These are phyloP conservation scores for Actinia equina DNA, from an alignment of 64 coral and sea anemone genomes.

Conservation along the genomic window DNA sequence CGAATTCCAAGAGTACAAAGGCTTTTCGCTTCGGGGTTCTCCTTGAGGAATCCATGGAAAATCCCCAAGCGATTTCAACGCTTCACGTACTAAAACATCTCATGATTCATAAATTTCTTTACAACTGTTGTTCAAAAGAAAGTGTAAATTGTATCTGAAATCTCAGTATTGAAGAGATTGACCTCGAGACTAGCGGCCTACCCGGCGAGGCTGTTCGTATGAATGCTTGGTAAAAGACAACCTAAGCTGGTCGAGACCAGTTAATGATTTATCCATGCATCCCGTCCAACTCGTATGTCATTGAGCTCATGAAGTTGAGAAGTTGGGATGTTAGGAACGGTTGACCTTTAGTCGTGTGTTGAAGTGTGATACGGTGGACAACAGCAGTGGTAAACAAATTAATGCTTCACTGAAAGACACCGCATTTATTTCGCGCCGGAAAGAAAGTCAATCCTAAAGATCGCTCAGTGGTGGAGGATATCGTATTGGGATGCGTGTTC, in stretches of 20 bases:
- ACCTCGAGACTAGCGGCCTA: background rate
- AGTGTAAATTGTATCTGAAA: background rate
- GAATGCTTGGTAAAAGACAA: background rate
- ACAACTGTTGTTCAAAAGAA: background rate
- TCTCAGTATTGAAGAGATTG: background rate
- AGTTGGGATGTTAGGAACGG: slow-evolving; percentile 10
- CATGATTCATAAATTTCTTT: background rate
- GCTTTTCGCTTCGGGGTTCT: background rate
- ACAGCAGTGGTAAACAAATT: background rate
- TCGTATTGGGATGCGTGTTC: background rate
- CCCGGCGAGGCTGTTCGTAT: background rate
- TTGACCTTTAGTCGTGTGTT: slow-evolving; percentile 26
- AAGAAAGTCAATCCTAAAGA: slow-evolving; percentile 3
- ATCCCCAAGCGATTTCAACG: background rate
- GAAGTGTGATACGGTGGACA: slow-evolving; percentile 20
- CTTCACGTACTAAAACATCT: background rate
- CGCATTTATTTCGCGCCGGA: slow-evolving; percentile 14
- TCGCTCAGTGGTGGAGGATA: background rate
- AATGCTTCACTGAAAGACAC: slow-evolving; percentile 15
- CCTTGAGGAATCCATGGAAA: background rate
- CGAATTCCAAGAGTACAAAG: background rate
- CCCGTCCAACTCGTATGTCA: slow-evolving; percentile 25
- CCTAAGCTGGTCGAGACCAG: background rate
- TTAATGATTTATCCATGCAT: background rate
- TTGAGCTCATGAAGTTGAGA: slow-evolving; percentile 28